Percentiles rank a stretch among this genome's conserved stretches.
These are phyloP conservation scores for Zootermopsis nevadensis DNA, from an alignment of 2,888 invertebrate genomes.

Conservation along the genomic window DNA sequence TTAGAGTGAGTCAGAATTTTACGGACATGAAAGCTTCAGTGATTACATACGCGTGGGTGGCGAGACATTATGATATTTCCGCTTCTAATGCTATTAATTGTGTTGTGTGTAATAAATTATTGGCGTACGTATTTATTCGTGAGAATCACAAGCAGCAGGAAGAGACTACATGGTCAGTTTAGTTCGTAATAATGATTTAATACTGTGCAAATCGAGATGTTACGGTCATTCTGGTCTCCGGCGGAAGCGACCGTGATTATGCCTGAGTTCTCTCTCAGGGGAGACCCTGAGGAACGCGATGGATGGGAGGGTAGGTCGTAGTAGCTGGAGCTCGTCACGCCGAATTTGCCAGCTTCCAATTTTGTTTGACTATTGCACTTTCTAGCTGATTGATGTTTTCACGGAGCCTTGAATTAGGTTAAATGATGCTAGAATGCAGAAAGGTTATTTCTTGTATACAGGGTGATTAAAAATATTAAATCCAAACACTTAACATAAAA, in stretches of 20 bases:
- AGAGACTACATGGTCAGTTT: not conserved
- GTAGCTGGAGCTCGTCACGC: not conserved
- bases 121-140: too few species aligned
- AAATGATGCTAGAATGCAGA: not conserved
- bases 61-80: too few species aligned
- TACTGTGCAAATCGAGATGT: slow-evolving; percentile 12
- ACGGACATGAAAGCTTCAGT: too few species aligned
- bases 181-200: not conserved
- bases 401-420: not conserved
- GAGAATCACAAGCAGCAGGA: too few species aligned
- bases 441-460: too few species aligned
- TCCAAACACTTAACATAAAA: too few species aligned
- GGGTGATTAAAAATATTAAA: too few species aligned
- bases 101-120: too few species aligned
- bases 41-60: too few species aligned
- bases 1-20: too few species aligned
- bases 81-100: too few species aligned
- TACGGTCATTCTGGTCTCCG: not conserved
- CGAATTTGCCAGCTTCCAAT: not conserved
- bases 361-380: not conserved
- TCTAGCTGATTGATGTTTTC: not conserved
- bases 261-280: not conserved
- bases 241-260: not conserved
- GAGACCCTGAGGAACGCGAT: not conserved
- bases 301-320: not conserved